A percentile compares a stretch with the other conserved stretches of the same genome.
Conservation (phyloP, 2,113 vertebrate species). For the Cervus canadensis region DNA sequence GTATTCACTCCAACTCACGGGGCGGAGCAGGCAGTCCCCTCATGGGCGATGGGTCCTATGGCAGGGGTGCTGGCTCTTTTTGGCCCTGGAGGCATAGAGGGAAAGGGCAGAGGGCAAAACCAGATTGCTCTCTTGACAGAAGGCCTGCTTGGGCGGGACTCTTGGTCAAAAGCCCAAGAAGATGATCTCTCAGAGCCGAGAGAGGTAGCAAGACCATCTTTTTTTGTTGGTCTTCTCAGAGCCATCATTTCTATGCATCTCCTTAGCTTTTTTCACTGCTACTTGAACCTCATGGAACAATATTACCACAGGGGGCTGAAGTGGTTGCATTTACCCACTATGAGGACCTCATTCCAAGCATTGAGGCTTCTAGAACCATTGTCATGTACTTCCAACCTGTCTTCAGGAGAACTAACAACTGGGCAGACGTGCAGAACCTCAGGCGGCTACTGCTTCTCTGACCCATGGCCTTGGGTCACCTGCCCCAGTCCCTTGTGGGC, state of each 20-base stretch:
- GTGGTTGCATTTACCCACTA: not conserved
- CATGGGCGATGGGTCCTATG: not conserved
- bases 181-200: not conserved
- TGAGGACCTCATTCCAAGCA: not conserved
- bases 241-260: not conserved
- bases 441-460: not conserved
- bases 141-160: not conserved
- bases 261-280: not conserved
- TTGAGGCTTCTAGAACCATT: not conserved
- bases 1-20: not conserved
- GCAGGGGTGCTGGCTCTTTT: not conserved
- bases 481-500: not conserved
- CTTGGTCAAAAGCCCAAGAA: not conserved
- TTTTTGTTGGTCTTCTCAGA: not conserved
- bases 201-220: not conserved
- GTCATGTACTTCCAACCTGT: not conserved
- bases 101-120: not conserved
- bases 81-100: not conserved
- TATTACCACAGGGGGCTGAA: not conserved
- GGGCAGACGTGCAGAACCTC: not conserved
- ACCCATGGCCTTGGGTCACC: constrained; percentile 1
- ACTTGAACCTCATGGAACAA: not conserved
- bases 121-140: not conserved
- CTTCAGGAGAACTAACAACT: not conserved
- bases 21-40: not conserved